Base-by-base conservation (phyloP, 2,888 invertebrate genomes). In the Pterostichus niger region DNA sequence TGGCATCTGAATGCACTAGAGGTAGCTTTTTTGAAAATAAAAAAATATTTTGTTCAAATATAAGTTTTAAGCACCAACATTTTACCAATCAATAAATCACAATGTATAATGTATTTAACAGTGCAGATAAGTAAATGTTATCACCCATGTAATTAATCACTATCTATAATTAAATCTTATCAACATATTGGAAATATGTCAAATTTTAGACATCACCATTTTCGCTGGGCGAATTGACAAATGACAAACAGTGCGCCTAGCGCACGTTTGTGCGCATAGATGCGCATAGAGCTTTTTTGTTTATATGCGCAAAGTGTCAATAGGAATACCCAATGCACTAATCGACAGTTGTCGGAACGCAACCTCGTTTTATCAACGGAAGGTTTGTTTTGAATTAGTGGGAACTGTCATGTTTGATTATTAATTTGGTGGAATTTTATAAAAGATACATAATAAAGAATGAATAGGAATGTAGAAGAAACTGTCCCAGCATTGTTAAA, bases 401-500 rank as follows among this genome's bases (percentile, higher is more conserved):
- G 33, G 64, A 64, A 64, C 64, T 64, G 64, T 64, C 64, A 64
- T 64, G 64, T 64, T 33, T 64, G 35, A n/a, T 33, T 35, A 64
- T 64, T 64, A 64, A 64, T 64, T 64, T 31, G 31, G 2, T 64
- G 6, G 44, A 71, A 71, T 7, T 11, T 11, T 35, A 4, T 44
- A 10, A 44, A 44, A 71, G 15, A 13, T 71, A 71, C 11, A 71
- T 6, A 13, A 86, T 87, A 83, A 59, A 84, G 75, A 73, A 86
- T 86, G 86, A 85, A 85, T 81, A 84, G 71, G 68, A 85, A 83
- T 64, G 79, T 80, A 71, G 52, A 64, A 76, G 84, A 82, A 13
- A 83, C 84, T 56, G 83, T 86, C 24, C 86, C 86, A 6, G 78
- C 81, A 15, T 84, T 86, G 80, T 83, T 86, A 64, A 85, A 85